Evolutionary conservation across 2,888 invertebrate species (phyloP).

Genomic region (Serrognathus titanus): DNA sequence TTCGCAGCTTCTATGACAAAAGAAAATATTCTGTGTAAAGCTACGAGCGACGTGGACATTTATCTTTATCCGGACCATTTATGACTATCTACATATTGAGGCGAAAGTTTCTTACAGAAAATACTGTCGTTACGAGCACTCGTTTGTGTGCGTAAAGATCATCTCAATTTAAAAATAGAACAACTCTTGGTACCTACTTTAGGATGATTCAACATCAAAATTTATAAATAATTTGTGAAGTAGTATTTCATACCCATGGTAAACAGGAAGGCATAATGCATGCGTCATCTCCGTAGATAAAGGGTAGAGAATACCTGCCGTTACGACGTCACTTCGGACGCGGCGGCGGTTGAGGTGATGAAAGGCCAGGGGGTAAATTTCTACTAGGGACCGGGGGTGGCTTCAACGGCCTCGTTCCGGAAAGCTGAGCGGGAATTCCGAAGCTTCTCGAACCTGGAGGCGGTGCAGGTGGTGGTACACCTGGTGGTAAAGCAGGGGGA

Average conservation of each 20-base stretch:
- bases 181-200: neutral
- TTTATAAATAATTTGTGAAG: neutral
- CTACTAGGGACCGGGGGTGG: slow-evolving; percentile 58
- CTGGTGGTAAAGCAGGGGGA: slow-evolving; percentile 45
- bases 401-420: slow-evolving; percentile 32
- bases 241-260: slow-evolving; percentile 39
- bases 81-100: no score
- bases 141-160: neutral
- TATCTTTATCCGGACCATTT: no score
- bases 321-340: slow-evolving; percentile 45
- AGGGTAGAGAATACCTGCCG: slow-evolving; percentile 44
- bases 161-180: neutral
- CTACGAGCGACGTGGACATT: no score
- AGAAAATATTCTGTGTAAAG: no score
- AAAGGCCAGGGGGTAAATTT: slow-evolving; percentile 48
- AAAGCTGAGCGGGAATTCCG: slow-evolving; percentile 39
- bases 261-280: slow-evolving; percentile 45
- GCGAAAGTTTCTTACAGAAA: no score
- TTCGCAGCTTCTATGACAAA: no score
- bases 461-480: slow-evolving; percentile 44
- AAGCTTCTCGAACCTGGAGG: slow-evolving; percentile 38
- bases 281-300: slow-evolving; percentile 41
- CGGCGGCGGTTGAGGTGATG: slow-evolving; percentile 48
- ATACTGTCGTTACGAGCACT: no score
- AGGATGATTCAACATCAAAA: neutral